Percentiles rank a stretch among this genome's conserved stretches.
Conservation (phyloP, 2,113 vertebrate species). For the Ondatra zibethicus region DNA sequence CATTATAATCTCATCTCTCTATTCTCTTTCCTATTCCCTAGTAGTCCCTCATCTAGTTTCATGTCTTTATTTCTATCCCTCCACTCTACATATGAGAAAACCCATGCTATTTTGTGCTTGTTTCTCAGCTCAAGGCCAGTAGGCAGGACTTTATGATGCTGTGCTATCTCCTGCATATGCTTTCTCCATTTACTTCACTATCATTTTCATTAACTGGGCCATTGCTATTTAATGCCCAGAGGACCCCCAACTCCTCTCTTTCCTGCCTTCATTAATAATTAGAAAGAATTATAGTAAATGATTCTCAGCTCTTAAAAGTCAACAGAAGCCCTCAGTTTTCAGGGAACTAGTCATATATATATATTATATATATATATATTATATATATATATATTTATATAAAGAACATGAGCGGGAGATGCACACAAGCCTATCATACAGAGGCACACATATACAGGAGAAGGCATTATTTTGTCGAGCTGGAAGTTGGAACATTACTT, state of each 20-base stretch:
- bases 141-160: background rate
- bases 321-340: background rate
- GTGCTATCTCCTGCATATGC: rapidly evolving
- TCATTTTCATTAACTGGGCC: background rate
- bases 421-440: background rate
- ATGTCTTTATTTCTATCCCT: background rate
- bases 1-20: background rate
- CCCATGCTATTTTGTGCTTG: background rate
- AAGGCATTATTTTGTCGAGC: background rate
- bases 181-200: background rate
- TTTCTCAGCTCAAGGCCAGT: background rate
- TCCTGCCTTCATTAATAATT: background rate
- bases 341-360: background rate
- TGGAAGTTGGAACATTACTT: conserved; percentile 39
- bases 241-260: background rate
- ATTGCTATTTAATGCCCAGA: background rate
- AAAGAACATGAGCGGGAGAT: background rate
- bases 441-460: background rate
- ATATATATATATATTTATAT: no score
- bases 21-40: background rate
- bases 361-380: no score
- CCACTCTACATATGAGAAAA: background rate
- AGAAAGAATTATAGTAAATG: conserved; percentile 26
- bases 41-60: background rate
- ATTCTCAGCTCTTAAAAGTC: background rate